Base-by-base conservation (phyloP, 1,140 invertebrate species). In the Grapholita molesta region DNA sequence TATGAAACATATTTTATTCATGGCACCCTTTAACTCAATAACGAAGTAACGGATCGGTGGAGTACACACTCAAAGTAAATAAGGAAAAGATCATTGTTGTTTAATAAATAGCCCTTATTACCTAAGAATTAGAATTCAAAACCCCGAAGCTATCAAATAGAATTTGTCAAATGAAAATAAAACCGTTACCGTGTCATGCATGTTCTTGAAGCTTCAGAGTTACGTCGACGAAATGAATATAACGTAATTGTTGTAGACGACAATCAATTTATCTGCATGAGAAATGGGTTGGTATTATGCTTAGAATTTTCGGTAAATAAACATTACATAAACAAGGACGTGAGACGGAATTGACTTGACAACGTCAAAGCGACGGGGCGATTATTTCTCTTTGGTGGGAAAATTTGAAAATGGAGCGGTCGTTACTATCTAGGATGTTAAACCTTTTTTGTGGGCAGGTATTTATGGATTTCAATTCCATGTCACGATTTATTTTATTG, bases 121-220 rank as follows among this genome's bases (percentile, higher is more conserved):
- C 2, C 6, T 48, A 48, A 48, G 38, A 38, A n/a, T 0, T 38
- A 38, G 35, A 15, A 9, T 38, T 38, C n/a, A 38, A 38, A 38
- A n/a, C 15, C 15, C 3, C 1, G 3, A 1, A 6, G n/a, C 12
- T 9, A 15, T 35, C 32, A 32, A 32, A 32, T 9, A 9, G 32
- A 32, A n/a, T n/a, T 9, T 9, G 8, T 32, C 12, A n/a, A 18
- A 48, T 48, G 3, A 18, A 48, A 48, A 48, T 48, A 48, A 48
- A 18, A 18, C 42, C 33, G 70, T 75, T 76, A 87, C 85, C 75
- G 79, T 87, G 30, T 87, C 85, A 73, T 87, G 85, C 85, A 87
- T 87, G 42, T 73, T 87, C 35, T 15, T n/a, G 12, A 28, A 21
- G 33, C 11, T 64, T 30, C 64, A 42, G 48, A 65, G 48, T 71